These are phyloP conservation scores for Podiceps cristatus DNA, from an alignment of 2,113 vertebrate genomes.

Conservation along the genomic window DNA sequence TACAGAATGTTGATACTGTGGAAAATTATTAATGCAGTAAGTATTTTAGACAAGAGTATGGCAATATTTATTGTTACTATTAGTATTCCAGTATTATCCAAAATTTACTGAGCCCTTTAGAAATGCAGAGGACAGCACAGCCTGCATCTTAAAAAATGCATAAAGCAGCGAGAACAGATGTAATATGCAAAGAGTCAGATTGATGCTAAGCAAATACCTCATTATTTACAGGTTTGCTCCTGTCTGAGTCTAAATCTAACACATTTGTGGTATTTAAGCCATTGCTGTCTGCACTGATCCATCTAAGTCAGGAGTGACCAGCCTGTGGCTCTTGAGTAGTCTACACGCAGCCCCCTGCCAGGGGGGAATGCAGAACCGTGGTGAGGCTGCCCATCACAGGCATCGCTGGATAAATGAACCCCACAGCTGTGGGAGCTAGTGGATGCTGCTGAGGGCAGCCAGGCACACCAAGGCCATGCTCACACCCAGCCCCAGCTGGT, in stretches of 20 bases:
- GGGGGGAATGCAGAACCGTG: too few relatives aligned
- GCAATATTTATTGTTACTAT: background rate
- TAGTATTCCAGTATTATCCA: constrained; percentile 2
- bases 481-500: rapidly evolving
- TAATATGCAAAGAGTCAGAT: background rate
- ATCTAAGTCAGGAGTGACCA: background rate
- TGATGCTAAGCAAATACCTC: constrained; percentile 2
- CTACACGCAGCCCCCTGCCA: rapidly evolving
- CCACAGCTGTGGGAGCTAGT: rapidly evolving
- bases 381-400: background rate
- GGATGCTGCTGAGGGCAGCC: background rate
- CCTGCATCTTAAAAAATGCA: background rate
- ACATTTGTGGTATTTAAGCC: background rate
- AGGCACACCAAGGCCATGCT: background rate
- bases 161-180: background rate
- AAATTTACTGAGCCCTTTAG: background rate
- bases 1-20: constrained; percentile 19
- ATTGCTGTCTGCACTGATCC: background rate
- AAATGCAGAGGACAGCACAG: background rate
- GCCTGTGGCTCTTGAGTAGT: background rate
- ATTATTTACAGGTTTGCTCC: constrained; percentile 16
- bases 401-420: background rate
- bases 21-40: constrained; percentile 9
- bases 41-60: constrained; percentile 23
- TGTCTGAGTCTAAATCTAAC: background rate